Base-by-base conservation (phyloP, 2,797 vertebrate genomes). In the Lacerta viridis region DNA sequence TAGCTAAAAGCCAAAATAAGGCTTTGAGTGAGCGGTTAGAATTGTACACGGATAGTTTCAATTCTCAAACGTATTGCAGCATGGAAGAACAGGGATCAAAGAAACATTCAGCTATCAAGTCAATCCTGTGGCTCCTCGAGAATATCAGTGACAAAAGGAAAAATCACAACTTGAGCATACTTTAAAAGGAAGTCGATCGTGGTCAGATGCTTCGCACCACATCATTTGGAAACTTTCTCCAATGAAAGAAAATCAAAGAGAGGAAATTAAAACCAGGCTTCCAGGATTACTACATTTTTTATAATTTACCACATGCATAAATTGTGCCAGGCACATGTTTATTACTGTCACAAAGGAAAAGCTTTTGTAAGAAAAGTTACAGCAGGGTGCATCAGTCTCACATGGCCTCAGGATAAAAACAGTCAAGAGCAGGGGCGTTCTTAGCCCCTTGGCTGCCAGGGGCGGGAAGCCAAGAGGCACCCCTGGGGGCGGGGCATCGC, bases 1-100 rank as follows among this genome's bases (percentile, higher is more conserved):
- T 85, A 92, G 84, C 85, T 92, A 91, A 83, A 91, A 85, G 74
- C 91, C 80, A 91, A 88, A 88, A 84, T 80, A 59, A 87, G 41
- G 78, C 50, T 91, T 87, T 78, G 69, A 80, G 75, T 64, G 66
- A 90, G 92, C 23, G 68, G 86, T 87, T 93, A 20, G 7, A 74
- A 74, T 68, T 15, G 20, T 76, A 55, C 2, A 84, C 80, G 80
- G 83, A 80, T 76, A 59, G 84, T 90, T 86, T 55, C 33, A 90
- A 80, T 74, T 91, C 90, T 87, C 68, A 91, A 80, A 64, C 36
- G 13, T 55, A 43, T 7, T 79, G 15, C 64, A 50, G n/a, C 84
- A 86, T 18, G 17, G 17, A 46, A 33, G 82, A 82, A 75, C 18
- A 27, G 55, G 39, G 43, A 80, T 50, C 17, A 41, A 72, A 87